A percentile compares a stretch with the other conserved stretches of the same genome.
phyloP scores from a whole-genome alignment of 2,113 vertebrate genomes.

The Orientallactaga bullata region DNA sequence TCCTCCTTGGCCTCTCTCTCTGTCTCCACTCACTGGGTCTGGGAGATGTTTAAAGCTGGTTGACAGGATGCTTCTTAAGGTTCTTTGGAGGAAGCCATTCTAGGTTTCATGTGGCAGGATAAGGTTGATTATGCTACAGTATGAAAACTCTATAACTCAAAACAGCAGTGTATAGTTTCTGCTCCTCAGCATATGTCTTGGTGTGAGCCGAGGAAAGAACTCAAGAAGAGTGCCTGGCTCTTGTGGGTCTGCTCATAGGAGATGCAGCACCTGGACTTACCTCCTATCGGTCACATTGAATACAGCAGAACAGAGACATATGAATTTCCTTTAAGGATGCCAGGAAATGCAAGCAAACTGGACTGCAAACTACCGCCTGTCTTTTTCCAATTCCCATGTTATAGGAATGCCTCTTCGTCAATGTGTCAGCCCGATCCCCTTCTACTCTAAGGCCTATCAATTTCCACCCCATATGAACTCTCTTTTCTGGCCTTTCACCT shows the following conservation, averaged over 20 bases:
- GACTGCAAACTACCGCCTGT: not conserved
- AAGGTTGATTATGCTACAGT: not conserved
- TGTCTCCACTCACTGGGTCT: not conserved
- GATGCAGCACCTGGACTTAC: not conserved
- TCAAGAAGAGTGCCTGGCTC: accelerated
- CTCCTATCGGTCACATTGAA: not conserved
- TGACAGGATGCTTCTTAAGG: not conserved
- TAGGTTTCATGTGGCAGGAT: not conserved
- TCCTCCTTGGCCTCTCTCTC: not conserved
- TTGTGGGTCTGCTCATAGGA: not conserved
- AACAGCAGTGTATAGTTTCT: not conserved
- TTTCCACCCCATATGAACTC: not conserved
- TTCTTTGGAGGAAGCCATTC: not conserved
- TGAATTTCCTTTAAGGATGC: not conserved
- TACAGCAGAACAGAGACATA: not conserved
- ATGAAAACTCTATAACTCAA: not conserved
- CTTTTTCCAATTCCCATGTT: not conserved
- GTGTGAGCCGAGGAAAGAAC: not conserved
- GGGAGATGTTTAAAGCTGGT: not conserved
- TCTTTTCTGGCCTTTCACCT: not conserved
- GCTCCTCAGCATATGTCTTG: not conserved
- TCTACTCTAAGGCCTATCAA: not conserved
- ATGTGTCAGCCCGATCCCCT: accelerated
- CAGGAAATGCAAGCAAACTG: not conserved
- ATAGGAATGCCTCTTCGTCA: not conserved